Evolutionary conservation across 2,888 invertebrate genomes (phyloP).

Genomic region (Lymantria dispar): DNA sequence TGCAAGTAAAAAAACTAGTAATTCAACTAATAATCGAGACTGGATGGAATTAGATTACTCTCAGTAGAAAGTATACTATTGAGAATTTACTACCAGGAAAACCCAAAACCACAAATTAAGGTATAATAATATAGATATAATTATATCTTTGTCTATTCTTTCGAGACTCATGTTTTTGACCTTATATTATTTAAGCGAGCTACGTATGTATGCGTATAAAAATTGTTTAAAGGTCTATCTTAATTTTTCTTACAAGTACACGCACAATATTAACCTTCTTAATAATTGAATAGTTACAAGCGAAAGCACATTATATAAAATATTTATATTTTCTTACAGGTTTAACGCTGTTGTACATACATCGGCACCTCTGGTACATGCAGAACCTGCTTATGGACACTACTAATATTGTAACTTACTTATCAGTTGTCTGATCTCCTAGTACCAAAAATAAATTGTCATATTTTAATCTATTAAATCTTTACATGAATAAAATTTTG

Average conservation of each 20-base stretch:
- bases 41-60: too few species aligned
- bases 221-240: not conserved
- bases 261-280: not conserved
- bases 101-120: too few species aligned
- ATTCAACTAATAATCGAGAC: too few species aligned
- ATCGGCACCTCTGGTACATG: slow-evolving; percentile 59
- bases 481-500: slow-evolving; percentile 1
- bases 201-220: too few species aligned
- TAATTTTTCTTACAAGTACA: not conserved
- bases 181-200: too few species aligned
- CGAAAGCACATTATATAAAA: not conserved
- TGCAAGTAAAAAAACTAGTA: too few species aligned
- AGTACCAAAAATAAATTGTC: slow-evolving; percentile 31
- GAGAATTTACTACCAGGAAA: too few species aligned
- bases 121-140: too few species aligned
- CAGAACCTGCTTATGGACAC: slow-evolving; percentile 46
- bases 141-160: too few species aligned
- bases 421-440: not conserved
- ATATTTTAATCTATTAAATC: slow-evolving; percentile 14
- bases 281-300: not conserved
- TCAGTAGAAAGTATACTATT: too few species aligned
- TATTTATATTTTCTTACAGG: slow-evolving; percentile 30
- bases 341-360: slow-evolving; percentile 68
- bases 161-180: too few species aligned
- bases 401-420: slow-evolving; percentile 28